Base-by-base conservation (phyloP, 2,888 invertebrate species). In the Epinotia ramella region DNA sequence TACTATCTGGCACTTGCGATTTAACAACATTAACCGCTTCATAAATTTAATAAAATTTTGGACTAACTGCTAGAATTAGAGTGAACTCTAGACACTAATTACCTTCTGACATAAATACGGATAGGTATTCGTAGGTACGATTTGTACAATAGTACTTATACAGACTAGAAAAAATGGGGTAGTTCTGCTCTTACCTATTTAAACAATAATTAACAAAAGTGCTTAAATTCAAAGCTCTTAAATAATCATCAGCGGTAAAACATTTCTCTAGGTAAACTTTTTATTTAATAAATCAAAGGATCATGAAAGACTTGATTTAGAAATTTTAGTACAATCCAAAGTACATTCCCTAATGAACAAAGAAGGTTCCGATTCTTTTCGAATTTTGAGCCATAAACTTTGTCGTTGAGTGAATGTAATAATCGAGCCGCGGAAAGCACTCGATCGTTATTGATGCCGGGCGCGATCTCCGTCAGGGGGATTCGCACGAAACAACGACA, bases 1-100 rank as follows among this genome's bases (percentile, higher is more conserved):
- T 62, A 77, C 85, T 88, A 86, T 88, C 89, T 90, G 87, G 90
- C 91, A 88, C 86, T 86, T 84, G 89, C 89, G 89, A 89, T 86
- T 83, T 84, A 79, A 77, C 56, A 77, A 18, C 18, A 57, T 69
- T 63, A 59, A 56, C 24, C 44, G 11, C 46, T 28, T 33, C 28
- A 13, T 28, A 56, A 56, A 53, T 28, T 65, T 28, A 16, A 46
- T 56, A 16, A 2, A 66, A 20, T 13, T 59, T 33, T 53, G 1
- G 49, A 11, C 13, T 57, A n/a, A 9, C 12, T 60, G 24, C 16
- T 59, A 3, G 20, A 28, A 7, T 16, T 40, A 20, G 20, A 46
- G 11, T 64, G 18, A 64, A 13, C 3, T 9, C 9, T 46, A 46
- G 4, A 2, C 46, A 46, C 46, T 13, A 13, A 13, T 46, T 46